Base-by-base conservation (phyloP, 1,140 invertebrate genomes). In the Carposina sasakii region DNA sequence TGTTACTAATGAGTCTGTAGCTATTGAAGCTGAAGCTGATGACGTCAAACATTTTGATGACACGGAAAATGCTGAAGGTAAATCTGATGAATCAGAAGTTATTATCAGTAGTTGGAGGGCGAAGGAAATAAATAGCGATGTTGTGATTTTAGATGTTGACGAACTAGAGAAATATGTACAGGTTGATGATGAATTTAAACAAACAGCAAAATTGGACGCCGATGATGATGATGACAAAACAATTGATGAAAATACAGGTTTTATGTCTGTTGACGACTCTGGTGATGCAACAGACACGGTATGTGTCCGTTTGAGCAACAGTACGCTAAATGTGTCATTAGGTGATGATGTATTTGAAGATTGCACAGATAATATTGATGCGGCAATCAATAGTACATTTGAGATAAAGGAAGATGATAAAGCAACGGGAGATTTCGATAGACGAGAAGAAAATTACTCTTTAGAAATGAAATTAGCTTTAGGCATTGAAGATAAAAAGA, bases 401-500 rank as follows among this genome's bases (percentile, higher is more conserved):
- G 52, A 67, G 41, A 26, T 37, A 2, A 31, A 16, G 8, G 43
- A 34, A 9, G 30, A 33, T 1, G 28, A 16, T 8, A 41, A 34
- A 9, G 44, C 51, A 8, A 34, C 36, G 43, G 44, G 28, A 17
- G 54, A 33, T 54, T 54, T 50, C 39, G 46, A 71, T 48, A 48
- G 52, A 8, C 48, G 64, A 1, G 63, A 65, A 13, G 71, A 77
- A 23, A 76, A 58, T 19, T 77, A 71, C 44, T 72, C 73, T 13
- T 45, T 83, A 10, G 76, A 83, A 60, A 83, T 81, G 79, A 76
- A 78, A 37, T 33, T 82, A 34, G 75, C 78, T 19, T 65, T 82
- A 50, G 71, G 63, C 9, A 61, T 75, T 44, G 54, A 52, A 19
- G 48, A 59, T 37, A 41, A 56, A 40, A 34, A 34, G 1, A 34